Evolutionary conservation across 2,113 vertebrate genomes (phyloP), one percentile per base, ranked within the genome.

Genomic region (Lathamus discolor): DNA sequence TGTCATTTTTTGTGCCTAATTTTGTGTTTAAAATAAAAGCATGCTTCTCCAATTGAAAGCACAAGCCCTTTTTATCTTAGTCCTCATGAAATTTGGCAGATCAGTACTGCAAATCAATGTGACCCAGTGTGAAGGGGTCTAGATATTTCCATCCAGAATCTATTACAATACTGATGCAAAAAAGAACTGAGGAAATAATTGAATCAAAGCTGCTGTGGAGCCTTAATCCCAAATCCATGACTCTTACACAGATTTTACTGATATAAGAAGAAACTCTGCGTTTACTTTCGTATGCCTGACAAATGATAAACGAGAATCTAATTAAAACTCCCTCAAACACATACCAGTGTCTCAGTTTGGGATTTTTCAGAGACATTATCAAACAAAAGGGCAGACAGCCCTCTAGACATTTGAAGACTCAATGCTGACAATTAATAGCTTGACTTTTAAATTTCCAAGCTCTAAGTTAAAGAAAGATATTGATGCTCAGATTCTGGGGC

Each of bases 361-460:
- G 73, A 94, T 94, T 95, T 93, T 89, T 80, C 78, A 85, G 91
- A 76, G 57, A 70, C 46, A 68, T 73, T 70, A 68, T 91, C 78
- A 93, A 89, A 82, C 6, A 23, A 94, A 93, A 97, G 76, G 61
- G 66, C 75, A 91, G 59, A 44, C 59, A 57, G 82, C 66, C 67
- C 75, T 78, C 72, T 55, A 69, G 77, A 80, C 81, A 69, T 93
- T 80, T 96, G 75, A 96, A 91, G 91, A 93, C 61, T 88, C 67
- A 86, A 17, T 55, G 41, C 25, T 61, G 84, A 74, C 80, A 92
- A 82, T 93, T 96, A 93, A 86, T 83, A 84, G 74, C 49, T 88
- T 92, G 76, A 88, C 82, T 94, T 95, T 86, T 95, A 90, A 87
- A 87, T 96, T 72, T 88, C 39, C 29, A 41, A 28, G 59, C 31